Conservation (phyloP, 2,888 invertebrate species). For the Elmis aenea region DNA sequence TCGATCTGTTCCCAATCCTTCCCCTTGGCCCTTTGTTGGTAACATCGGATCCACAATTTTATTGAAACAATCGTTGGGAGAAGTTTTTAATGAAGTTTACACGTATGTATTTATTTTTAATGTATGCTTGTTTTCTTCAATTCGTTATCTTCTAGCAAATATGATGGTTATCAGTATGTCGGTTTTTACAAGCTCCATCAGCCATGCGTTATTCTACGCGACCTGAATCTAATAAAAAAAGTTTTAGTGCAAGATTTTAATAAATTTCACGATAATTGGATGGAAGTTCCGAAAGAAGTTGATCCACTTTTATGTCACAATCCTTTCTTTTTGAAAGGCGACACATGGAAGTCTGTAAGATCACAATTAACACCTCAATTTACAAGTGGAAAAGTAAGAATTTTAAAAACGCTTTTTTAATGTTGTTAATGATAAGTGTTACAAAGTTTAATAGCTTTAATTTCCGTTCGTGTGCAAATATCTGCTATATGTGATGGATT, state of each 20-base stretch:
- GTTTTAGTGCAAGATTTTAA: constrained; percentile 38
- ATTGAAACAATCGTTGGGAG: constrained; percentile 5
- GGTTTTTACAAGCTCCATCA: constrained; percentile 33
- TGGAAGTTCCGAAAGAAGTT: constrained; percentile 36
- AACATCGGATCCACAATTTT: constrained; percentile 13
- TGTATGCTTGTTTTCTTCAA: no score
- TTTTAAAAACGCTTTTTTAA: no score
- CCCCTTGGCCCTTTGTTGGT: constrained; percentile 16
- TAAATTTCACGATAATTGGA: constrained; percentile 25
- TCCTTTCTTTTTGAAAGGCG: constrained; percentile 42
- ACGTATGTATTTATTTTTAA: constrained; percentile 22
- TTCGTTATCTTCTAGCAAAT: no score
- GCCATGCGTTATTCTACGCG: constrained; percentile 32
- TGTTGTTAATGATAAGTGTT: no score
- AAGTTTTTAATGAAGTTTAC: constrained; percentile 10
- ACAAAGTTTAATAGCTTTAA: no score
- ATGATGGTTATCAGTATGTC: neutral
- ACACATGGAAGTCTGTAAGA: constrained; percentile 46
- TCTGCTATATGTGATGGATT: no score
- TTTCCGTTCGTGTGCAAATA: no score
- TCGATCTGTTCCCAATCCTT: constrained; percentile 9
- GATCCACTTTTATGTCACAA: constrained; percentile 44
- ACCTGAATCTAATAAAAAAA: constrained; percentile 34
- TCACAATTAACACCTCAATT: constrained; percentile 46
- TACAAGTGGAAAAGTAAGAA: constrained; percentile 41